phyloP scores from a whole-genome alignment of 2,113 vertebrate genomes.

The Struthidea cinerea region DNA sequence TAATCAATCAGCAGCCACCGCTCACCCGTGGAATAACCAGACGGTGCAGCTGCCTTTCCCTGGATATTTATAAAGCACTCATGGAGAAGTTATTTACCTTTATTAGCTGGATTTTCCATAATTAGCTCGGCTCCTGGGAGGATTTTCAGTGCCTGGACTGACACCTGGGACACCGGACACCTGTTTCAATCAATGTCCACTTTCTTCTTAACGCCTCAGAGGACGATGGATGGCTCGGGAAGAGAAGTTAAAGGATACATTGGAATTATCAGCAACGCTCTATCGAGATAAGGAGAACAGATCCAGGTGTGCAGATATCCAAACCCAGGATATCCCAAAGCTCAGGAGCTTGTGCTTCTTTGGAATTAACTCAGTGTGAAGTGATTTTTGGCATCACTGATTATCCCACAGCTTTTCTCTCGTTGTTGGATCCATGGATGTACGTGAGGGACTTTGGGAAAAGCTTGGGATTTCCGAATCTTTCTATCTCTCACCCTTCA shows the following conservation, averaged over 20 bases:
- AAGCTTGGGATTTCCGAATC: background rate
- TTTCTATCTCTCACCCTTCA: background rate
- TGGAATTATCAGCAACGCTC: background rate
- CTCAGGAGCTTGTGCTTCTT: background rate
- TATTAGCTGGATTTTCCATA: background rate
- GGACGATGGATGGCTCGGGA: background rate
- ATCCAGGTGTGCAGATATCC: background rate
- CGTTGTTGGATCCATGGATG: fast-evolving
- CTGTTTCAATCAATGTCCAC: background rate
- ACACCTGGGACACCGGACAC: background rate
- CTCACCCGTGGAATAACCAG: constrained; percentile 3
- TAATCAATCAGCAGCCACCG: background rate
- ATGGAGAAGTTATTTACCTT: background rate
- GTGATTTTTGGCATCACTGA: background rate
- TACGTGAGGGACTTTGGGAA: background rate
- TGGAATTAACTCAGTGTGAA: background rate
- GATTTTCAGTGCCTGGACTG: background rate
- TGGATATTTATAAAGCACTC: background rate
- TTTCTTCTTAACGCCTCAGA: background rate
- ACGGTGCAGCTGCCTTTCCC: background rate
- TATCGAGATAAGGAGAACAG: background rate
- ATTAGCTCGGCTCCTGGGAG: background rate
- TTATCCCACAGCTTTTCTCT: background rate
- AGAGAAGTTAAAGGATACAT: background rate
- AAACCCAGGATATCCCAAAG: background rate